phyloP scores from a whole-genome alignment of 2,113 vertebrate species.

The Myanophis thanlyinensis region DNA sequence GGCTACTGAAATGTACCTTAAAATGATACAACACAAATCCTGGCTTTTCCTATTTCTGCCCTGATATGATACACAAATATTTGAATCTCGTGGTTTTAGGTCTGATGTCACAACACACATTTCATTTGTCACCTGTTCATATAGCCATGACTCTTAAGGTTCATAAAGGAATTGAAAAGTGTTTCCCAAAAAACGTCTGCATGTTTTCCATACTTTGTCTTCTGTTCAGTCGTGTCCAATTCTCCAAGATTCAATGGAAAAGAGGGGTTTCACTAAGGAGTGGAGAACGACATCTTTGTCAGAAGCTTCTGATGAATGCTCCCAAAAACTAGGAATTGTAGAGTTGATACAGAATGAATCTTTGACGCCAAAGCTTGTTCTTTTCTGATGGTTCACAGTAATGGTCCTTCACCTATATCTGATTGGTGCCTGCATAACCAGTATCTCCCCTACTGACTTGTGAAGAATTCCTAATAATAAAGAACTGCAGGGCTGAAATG shows the following conservation, averaged over 20 bases:
- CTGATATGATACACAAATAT: background rate
- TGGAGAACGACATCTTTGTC: background rate
- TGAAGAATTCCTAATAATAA: background rate
- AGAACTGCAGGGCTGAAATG: background rate
- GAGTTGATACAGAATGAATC: background rate
- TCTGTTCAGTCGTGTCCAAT: background rate
- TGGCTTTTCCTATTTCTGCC: background rate
- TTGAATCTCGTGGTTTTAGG: background rate
- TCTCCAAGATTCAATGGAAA: background rate
- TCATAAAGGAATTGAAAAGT: background rate
- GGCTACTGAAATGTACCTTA: background rate
- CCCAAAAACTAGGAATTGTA: background rate
- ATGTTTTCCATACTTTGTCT: background rate
- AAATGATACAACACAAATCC: background rate
- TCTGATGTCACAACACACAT: background rate
- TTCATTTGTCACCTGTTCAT: background rate
- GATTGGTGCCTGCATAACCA: background rate
- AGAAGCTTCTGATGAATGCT: background rate
- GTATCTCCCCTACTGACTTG: background rate
- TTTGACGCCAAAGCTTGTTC: background rate
- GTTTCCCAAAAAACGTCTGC: background rate
- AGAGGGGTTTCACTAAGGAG: background rate
- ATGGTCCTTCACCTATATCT: background rate
- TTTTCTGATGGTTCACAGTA: background rate
- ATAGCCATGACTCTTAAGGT: background rate